Evolutionary conservation across 2,888 invertebrate genomes (phyloP).

Genomic region (Saturnia pavonia): DNA sequence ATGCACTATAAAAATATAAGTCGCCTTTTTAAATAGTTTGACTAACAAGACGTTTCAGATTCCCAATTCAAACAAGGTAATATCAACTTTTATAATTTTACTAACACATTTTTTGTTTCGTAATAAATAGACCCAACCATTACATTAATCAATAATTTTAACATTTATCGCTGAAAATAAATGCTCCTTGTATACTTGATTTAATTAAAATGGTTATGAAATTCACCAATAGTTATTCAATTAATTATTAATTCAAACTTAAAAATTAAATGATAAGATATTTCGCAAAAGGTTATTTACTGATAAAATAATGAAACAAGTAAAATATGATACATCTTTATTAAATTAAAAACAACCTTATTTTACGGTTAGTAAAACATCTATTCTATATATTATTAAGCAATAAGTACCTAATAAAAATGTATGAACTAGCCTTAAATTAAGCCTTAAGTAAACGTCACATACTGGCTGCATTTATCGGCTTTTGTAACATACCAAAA

Average conservation of each 20-base stretch:
- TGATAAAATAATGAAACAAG: conserved; percentile 28
- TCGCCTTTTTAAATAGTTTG: too few relatives aligned
- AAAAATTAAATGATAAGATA: neutral
- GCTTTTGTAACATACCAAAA: conserved; percentile 21
- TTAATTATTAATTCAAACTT: neutral
- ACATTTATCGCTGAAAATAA: neutral
- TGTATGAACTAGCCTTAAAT: conserved; percentile 31
- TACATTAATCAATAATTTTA: neutral
- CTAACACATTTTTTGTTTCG: too few relatives aligned
- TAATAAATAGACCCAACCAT: too few relatives aligned
- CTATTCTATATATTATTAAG: conserved; percentile 30
- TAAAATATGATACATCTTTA: conserved; percentile 59
- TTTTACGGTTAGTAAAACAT: conserved; percentile 36
- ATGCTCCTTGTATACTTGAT: neutral
- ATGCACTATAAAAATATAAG: too few relatives aligned
- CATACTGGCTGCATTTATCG: conserved; percentile 36
- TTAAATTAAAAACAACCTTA: conserved; percentile 66
- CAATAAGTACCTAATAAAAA: conserved; percentile 19
- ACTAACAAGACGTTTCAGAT: too few relatives aligned
- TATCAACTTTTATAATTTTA: too few relatives aligned
- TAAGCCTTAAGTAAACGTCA: conserved; percentile 23
- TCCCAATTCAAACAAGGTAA: too few relatives aligned
- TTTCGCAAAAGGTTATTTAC: neutral
- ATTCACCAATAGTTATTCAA: neutral
- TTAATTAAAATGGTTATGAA: neutral